Evolutionary conservation across 1,140 invertebrate species (phyloP).

Genomic region (Panagrolaimus sp.): DNA sequence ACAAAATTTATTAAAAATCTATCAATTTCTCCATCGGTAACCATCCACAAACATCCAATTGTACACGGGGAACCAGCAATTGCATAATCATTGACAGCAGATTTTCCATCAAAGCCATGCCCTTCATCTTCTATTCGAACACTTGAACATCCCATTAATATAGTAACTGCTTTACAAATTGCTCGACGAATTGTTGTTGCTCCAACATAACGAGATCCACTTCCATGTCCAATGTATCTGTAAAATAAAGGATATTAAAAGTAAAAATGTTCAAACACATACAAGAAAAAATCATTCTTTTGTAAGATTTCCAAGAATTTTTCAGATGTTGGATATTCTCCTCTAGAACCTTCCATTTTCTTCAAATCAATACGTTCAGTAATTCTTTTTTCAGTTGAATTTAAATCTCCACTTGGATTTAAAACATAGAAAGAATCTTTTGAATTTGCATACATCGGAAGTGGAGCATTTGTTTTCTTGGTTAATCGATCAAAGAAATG

Average conservation of each 20-base stretch:
- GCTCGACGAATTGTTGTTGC: constrained; percentile 23
- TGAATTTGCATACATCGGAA: constrained; percentile 45
- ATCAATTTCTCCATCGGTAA: constrained; percentile 52
- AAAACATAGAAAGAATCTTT: constrained; percentile 50
- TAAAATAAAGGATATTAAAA: constrained; percentile 29
- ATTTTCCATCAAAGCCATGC: constrained; percentile 44
- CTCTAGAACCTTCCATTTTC: constrained; percentile 39
- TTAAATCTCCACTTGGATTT: constrained; percentile 51
- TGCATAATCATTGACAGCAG: constrained; percentile 47
- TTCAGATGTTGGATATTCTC: constrained; percentile 30
- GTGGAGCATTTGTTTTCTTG: constrained; percentile 19
- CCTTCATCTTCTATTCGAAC: constrained; percentile 44
- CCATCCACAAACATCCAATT: constrained; percentile 55
- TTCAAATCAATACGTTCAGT: constrained; percentile 32
- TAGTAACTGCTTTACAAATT: constrained; percentile 48
- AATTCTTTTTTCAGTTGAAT: constrained; percentile 44
- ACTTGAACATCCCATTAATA: constrained; percentile 55
- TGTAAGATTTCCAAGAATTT: constrained; percentile 29
- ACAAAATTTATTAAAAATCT: background rate
- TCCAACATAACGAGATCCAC: constrained; percentile 42
- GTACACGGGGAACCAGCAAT: constrained; percentile 47
- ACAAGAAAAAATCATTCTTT: constrained; percentile 49
- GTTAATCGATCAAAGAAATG: constrained; percentile 40
- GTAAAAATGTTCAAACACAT: constrained; percentile 20
- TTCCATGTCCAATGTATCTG: constrained; percentile 53